Evolutionary conservation across 2,797 vertebrate genomes (phyloP).

Genomic region (Diplodus sargus): DNA sequence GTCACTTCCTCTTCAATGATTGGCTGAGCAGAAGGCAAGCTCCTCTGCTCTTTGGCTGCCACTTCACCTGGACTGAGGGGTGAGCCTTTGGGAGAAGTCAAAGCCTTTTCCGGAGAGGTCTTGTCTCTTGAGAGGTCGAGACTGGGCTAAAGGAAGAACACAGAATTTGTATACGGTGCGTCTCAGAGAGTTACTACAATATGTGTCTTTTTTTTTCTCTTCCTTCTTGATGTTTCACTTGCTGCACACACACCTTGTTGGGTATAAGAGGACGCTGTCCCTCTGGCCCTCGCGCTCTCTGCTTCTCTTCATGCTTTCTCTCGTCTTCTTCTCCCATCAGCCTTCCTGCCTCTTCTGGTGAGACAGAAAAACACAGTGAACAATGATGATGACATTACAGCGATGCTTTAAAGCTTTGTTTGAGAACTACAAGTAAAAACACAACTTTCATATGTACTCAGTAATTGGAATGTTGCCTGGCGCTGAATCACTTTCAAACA

Average conservation of each 20-base stretch:
- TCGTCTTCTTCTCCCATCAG: slow-evolving; percentile 67
- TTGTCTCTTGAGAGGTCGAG: slow-evolving; percentile 68
- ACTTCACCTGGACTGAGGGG: slow-evolving; percentile 61
- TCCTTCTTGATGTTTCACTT: neutral
- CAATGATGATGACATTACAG: neutral
- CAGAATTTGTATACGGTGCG: neutral
- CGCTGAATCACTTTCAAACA: neutral
- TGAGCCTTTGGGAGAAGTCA: slow-evolving; percentile 60
- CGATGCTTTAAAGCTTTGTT: neutral
- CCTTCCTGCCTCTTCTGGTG: slow-evolving; percentile 74
- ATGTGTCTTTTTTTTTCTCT: neutral
- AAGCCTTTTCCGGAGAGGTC: slow-evolving; percentile 56
- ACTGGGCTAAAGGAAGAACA: slow-evolving; percentile 67
- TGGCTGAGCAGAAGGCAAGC: slow-evolving; percentile 53
- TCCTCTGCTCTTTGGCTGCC: slow-evolving; percentile 57
- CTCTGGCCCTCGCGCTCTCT: slow-evolving; percentile 69
- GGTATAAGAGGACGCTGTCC: slow-evolving; percentile 74
- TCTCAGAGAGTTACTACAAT: neutral
- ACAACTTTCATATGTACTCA: neutral
- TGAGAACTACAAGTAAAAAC: slow-evolving; percentile 10
- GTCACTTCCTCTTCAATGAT: slow-evolving; percentile 55
- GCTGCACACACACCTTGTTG: slow-evolving; percentile 67
- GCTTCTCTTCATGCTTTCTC: slow-evolving; percentile 67
- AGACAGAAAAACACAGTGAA: slow-evolving; percentile 37
- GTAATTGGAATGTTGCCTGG: neutral